Conservation (phyloP, 2,113 vertebrate species). For the Jacana jacana region DNA sequence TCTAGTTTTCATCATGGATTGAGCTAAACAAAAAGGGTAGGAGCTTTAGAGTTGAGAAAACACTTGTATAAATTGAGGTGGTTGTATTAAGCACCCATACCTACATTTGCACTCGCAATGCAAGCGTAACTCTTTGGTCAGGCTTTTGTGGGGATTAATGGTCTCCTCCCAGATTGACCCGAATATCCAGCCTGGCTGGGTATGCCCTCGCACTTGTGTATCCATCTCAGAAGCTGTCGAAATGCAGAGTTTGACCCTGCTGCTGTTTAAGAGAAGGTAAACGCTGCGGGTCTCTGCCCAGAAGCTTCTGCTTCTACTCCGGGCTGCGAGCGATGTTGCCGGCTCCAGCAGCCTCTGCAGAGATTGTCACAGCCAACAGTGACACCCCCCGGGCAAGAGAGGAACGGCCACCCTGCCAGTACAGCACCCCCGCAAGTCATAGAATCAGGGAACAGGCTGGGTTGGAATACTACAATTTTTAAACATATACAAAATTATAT, state of each 20-base stretch:
- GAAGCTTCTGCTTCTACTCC: background rate
- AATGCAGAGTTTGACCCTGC: no score
- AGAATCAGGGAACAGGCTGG: accelerated
- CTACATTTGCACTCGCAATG: background rate
- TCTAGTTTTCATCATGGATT: background rate
- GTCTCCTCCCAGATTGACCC: background rate
- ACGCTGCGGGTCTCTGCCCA: background rate
- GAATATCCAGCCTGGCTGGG: accelerated
- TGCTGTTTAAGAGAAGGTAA: background rate
- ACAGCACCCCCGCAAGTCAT: background rate
- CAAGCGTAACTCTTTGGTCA: accelerated
- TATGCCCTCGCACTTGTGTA: accelerated
- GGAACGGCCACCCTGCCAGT: background rate
- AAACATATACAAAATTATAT: background rate
- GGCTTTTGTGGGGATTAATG: accelerated
- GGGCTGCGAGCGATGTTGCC: background rate
- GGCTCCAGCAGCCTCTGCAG: background rate
- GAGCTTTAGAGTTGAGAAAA: background rate
- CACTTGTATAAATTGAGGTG: accelerated
- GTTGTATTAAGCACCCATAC: background rate
- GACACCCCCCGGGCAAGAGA: background rate
- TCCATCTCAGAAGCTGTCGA: background rate
- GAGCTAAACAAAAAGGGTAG: background rate
- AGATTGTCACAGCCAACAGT: background rate
- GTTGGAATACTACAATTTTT: background rate